phyloP scores from a whole-genome alignment of 2,888 invertebrate species.

The Nesidiocoris tenuis region DNA sequence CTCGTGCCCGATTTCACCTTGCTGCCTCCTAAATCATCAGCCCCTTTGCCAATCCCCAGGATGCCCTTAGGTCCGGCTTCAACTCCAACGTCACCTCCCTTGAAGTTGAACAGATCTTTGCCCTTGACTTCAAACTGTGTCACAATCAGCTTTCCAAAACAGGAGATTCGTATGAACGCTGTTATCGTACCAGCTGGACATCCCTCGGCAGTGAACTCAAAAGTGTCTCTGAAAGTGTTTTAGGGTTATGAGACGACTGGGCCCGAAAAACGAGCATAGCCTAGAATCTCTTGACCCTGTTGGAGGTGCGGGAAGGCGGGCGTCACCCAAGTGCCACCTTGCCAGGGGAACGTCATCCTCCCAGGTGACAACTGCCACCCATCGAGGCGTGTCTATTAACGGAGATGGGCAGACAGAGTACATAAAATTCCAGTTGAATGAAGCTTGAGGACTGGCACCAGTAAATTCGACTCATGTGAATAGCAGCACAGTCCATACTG shows the following conservation, averaged over 20 bases:
- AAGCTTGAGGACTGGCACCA: too few relatives aligned
- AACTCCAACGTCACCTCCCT: neutral
- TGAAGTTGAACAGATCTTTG: constrained; percentile 27
- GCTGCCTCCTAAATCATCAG: neutral
- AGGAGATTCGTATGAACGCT: constrained; percentile 52
- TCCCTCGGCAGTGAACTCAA: constrained; percentile 44
- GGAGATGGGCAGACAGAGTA: too few relatives aligned
- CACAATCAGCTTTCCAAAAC: constrained; percentile 53
- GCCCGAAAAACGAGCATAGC: neutral
- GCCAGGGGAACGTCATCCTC: too few relatives aligned
- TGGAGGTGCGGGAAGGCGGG: too few relatives aligned
- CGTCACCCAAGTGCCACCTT: too few relatives aligned
- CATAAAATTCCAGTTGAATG: too few relatives aligned
- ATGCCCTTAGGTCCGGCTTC: neutral
- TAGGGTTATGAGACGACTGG: neutral
- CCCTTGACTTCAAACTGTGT: constrained; percentile 51
- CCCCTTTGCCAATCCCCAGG: neutral
- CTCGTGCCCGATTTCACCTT: neutral
- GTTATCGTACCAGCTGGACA: constrained; percentile 52
- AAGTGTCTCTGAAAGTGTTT: constrained; percentile 44
- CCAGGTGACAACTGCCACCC: too few relatives aligned
- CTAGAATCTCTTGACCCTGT: too few relatives aligned
- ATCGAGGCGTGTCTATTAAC: too few relatives aligned
- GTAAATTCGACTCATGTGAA: too few relatives aligned
- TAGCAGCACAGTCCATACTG: too few relatives aligned